Base-by-base conservation (phyloP, 1,140 invertebrate genomes). In the Brachionus manjavacas region DNA sequence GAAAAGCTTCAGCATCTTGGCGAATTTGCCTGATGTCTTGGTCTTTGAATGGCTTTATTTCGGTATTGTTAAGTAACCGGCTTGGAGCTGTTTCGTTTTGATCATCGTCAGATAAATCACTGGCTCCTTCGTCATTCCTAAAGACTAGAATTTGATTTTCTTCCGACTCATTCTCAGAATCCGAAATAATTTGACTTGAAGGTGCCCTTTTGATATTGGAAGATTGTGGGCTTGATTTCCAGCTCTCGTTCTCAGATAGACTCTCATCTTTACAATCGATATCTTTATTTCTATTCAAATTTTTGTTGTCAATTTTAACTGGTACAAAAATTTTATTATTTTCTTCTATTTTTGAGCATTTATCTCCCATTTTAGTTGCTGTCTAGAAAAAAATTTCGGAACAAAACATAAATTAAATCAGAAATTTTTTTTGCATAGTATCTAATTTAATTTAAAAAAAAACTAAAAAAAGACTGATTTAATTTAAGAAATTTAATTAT, bases 301-400 rank as follows among this genome's bases (percentile, higher is more conserved):
- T 39, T n/a, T 72, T 41, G 39, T 41, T n/a, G n/a, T n/a, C n/a
- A n/a, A n/a, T n/a, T n/a, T n/a, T 39, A 20, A 43, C 9, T 41
- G 28, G 68, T 20, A 39, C 41, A 20, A 41, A 41, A 39, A 41
- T 9, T 20, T 20, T 39, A 39, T 41, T 72, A 72, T 20, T 72
- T 16, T 76, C 72, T 8, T 76, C 72, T 49, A 76, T 7, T 76
- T 76, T 76, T 25, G 72, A 76, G 25, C 72, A 46, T 25, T 76
- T 76, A 28, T 76, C 46, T 49, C 72, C 72, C 72, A 76, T 76
- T 46, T 46, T 49, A 14, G 4, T 72, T 72, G 9, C 12, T 72
- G 31, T 72, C 43, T 72, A 9, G 39, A 72, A 72, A 39, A 72
- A n/a, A 72, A 72, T 14, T 31, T 31, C 28, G 60, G 16, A 66